Conservation (phyloP, 2,797 vertebrate species). For the Parambassis ranga region DNA sequence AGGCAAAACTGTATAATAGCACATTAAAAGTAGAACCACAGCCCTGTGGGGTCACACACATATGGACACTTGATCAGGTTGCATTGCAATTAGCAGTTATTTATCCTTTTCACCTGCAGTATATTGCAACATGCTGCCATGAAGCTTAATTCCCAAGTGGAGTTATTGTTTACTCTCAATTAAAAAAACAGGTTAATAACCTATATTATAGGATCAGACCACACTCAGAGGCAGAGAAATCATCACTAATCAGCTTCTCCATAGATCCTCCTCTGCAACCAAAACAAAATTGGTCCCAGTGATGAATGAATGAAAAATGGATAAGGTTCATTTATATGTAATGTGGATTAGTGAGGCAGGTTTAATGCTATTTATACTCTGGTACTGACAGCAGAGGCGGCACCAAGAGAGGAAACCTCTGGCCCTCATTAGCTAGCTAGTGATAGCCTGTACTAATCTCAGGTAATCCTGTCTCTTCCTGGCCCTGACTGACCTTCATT, state of each 20-base stretch:
- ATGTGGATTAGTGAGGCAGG: conserved; percentile 33
- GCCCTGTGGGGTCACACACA: too few relatives aligned
- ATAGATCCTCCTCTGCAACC: not conserved
- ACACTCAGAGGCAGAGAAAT: too few relatives aligned
- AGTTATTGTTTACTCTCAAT: too few relatives aligned
- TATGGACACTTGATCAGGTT: too few relatives aligned
- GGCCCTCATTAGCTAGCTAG: conserved; percentile 48
- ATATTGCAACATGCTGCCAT: too few relatives aligned
- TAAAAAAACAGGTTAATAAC: too few relatives aligned
- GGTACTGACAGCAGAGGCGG: conserved; percentile 10
- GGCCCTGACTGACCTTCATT: conserved; percentile 54
- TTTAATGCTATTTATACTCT: conserved; percentile 45
- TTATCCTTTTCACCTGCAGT: too few relatives aligned
- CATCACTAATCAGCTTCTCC: not conserved
- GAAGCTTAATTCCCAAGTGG: too few relatives aligned
- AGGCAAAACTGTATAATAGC: too few relatives aligned
- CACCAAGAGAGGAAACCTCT: conserved; percentile 40
- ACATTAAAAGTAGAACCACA: too few relatives aligned
- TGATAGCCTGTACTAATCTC: conserved; percentile 61
- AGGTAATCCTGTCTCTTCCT: conserved; percentile 57
- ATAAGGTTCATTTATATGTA: conserved; percentile 33
- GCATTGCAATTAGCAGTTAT: too few relatives aligned
- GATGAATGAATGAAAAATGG: conserved; percentile 23
- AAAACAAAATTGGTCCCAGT: not conserved
- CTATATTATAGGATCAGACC: too few relatives aligned